These are phyloP conservation scores for Popillia japonica DNA, from an alignment of 1,140 invertebrate species.

Conservation along the genomic window DNA sequence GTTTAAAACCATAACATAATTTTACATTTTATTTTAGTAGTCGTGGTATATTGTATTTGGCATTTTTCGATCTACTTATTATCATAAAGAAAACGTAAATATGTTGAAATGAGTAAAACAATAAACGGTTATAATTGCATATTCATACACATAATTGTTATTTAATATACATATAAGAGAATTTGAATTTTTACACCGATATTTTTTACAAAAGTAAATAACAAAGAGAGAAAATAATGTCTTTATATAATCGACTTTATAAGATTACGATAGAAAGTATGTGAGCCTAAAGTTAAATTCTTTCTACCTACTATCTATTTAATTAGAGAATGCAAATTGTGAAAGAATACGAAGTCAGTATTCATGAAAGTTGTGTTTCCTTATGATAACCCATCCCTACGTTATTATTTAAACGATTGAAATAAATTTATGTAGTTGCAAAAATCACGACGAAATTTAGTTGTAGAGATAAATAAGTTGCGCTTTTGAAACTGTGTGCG, in stretches of 20 bases:
- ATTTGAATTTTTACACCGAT: not conserved
- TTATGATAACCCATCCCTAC: no score
- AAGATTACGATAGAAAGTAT: not conserved
- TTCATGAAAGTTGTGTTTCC: no score
- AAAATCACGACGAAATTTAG: no score
- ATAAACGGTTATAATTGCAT: not conserved
- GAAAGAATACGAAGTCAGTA: not conserved
- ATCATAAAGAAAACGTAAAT: not conserved
- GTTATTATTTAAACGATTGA: no score
- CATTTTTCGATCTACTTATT: not conserved
- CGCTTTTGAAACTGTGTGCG: no score
- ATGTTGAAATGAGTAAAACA: not conserved
- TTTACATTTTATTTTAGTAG: not conserved
- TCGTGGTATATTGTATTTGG: not conserved
- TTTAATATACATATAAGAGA: not conserved
- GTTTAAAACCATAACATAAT: not conserved
- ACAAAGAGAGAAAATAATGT: not conserved
- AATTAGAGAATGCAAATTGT: not conserved
- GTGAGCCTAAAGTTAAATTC: not conserved
- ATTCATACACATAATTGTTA: not conserved
- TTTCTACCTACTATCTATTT: not conserved
- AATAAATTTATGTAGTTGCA: no score
- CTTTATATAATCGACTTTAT: not conserved
- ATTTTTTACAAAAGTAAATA: not conserved
- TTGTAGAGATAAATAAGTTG: no score